phyloP scores from a whole-genome alignment of 2,888 invertebrate genomes.

The Ophion obscuratus region DNA sequence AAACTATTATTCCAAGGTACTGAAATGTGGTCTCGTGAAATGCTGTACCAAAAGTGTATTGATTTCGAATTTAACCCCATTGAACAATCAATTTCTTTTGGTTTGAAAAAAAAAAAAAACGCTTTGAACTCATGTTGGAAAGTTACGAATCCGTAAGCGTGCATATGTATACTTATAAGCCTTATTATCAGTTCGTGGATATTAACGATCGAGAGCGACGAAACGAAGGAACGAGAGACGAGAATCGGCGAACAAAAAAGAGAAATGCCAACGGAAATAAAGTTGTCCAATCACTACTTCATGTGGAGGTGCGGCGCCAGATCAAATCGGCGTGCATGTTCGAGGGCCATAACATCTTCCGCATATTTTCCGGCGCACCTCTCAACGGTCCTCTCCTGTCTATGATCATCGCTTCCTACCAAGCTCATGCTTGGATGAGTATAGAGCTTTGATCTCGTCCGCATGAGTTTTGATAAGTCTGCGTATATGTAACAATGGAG shows the following conservation, averaged over 20 bases:
- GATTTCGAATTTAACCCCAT: too few species aligned
- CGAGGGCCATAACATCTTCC: slow-evolving; percentile 78
- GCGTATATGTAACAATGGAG: neutral
- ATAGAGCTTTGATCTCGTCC: slow-evolving; percentile 42
- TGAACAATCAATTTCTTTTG: too few species aligned
- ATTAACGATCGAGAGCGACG: too few species aligned
- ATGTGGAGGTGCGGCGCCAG: slow-evolving; percentile 80
- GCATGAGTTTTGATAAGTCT: neutral
- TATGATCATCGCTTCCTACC: slow-evolving; percentile 71
- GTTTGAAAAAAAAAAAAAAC: too few species aligned
- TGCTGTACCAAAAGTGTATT: too few species aligned
- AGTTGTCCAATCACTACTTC: slow-evolving; percentile 82
- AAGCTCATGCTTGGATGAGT: slow-evolving; percentile 71
- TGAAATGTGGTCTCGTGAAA: too few species aligned
- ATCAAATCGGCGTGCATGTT: slow-evolving; percentile 80
- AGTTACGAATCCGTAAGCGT: too few species aligned
- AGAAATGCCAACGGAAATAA: slow-evolving; percentile 72
- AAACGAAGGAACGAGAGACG: neutral
- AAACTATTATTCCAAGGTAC: too few species aligned
- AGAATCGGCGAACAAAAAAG: slow-evolving; percentile 51
- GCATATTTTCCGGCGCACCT: slow-evolving; percentile 74
- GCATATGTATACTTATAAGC: too few species aligned
- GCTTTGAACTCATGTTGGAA: too few species aligned
- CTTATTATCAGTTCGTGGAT: too few species aligned
- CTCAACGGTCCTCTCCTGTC: slow-evolving; percentile 64